Evolutionary conservation across 2,113 vertebrate genomes (phyloP).

Genomic region (Phoxinus phoxinus): DNA sequence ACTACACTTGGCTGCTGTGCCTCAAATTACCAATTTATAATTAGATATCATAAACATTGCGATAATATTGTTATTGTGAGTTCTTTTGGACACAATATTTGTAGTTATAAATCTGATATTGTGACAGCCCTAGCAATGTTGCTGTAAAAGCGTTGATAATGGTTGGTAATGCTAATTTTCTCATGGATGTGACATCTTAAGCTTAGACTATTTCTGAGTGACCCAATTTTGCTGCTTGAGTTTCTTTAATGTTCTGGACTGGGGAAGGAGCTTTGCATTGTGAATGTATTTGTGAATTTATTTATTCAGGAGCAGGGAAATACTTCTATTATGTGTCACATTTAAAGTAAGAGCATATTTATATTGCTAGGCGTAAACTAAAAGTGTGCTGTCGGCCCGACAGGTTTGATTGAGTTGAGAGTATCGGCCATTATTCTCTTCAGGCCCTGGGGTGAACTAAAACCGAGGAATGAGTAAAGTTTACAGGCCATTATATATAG

Average conservation of each 20-base stretch:
- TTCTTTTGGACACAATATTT: background rate
- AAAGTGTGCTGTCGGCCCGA: background rate
- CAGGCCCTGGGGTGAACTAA: background rate
- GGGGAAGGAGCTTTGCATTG: background rate
- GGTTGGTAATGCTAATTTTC: background rate
- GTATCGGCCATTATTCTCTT: background rate
- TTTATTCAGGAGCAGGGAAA: background rate
- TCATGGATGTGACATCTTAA: background rate
- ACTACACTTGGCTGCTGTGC: too few species aligned
- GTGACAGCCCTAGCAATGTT: background rate
- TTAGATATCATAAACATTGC: background rate
- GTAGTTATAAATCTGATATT: background rate
- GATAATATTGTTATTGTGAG: background rate
- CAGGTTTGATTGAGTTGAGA: slow-evolving; percentile 11
- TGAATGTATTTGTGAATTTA: background rate
- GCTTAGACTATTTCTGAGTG: background rate
- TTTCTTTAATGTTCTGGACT: background rate
- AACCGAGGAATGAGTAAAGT: slow-evolving; percentile 22
- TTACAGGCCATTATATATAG: slow-evolving; percentile 10
- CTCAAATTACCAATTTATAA: too few species aligned
- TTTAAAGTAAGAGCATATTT: slow-evolving; percentile 13
- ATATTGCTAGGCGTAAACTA: background rate
- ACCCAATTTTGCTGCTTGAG: background rate
- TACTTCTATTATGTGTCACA: background rate
- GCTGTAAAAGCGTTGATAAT: background rate